A percentile compares a stretch with the other conserved stretches of the same genome.
phyloP scores from a whole-genome alignment of 2,797 vertebrate species.

The Diceros bicornis region DNA sequence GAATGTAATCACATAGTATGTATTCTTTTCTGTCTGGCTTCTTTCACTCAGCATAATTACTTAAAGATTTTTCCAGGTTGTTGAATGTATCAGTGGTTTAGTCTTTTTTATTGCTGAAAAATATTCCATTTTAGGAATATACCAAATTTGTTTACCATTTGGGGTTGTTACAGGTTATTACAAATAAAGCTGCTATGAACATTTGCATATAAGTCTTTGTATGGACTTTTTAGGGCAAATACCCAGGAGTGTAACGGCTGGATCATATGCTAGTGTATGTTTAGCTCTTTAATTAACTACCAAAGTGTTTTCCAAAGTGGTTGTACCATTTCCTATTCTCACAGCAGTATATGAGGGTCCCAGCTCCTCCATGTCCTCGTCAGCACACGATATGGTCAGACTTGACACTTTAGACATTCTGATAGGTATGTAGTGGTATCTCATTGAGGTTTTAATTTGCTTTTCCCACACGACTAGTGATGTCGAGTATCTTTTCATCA shows the following conservation, averaged over 20 bases:
- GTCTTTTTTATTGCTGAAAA: neutral
- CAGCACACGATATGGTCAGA: neutral
- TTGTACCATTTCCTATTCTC: neutral
- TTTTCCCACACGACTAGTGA: neutral
- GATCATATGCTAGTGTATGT: neutral
- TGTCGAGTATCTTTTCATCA: neutral
- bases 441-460: neutral
- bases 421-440: neutral
- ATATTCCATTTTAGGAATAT: neutral
- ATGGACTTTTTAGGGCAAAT: neutral
- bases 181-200: neutral
- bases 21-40: neutral
- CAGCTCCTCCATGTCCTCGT: too few species aligned
- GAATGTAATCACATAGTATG: neutral
- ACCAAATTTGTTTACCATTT: neutral
- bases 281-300: neutral
- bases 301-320: neutral
- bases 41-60: neutral
- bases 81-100: neutral
- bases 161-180: neutral
- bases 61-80: neutral
- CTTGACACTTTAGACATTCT: neutral
- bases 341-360: neutral
- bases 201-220: neutral
- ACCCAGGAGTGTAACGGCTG: neutral